Evolutionary conservation across 1,140 invertebrate species (phyloP).

Genomic region (Cyphomyrmex costatus): DNA sequence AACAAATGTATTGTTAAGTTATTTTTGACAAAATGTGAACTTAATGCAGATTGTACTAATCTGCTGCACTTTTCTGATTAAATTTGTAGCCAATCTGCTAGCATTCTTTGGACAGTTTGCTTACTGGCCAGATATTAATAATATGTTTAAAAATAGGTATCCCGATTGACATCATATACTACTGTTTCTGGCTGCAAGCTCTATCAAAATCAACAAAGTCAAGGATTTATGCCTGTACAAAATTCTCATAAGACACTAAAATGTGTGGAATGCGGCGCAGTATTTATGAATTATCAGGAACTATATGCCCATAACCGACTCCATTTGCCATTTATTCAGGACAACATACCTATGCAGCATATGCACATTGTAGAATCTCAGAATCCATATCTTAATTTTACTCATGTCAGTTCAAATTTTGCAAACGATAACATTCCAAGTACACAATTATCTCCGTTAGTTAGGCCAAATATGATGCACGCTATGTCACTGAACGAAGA

Average conservation of each 20-base stretch:
- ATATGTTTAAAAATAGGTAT: conserved; percentile 74
- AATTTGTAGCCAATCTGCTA: too few relatives aligned
- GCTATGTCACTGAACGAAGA: conserved; percentile 66
- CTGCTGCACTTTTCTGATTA: too few relatives aligned
- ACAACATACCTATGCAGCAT: conserved; percentile 79
- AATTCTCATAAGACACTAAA: conserved; percentile 79
- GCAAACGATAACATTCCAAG: conserved; percentile 45
- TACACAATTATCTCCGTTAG: conserved; percentile 61
- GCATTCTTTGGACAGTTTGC: too few relatives aligned
- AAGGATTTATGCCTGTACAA: conserved; percentile 77
- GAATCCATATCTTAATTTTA: conserved; percentile 78
- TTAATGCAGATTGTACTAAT: too few relatives aligned
- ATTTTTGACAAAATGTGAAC: too few relatives aligned
- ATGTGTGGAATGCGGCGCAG: conserved; percentile 81
- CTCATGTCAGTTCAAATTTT: conserved; percentile 67
- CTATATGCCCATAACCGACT: conserved; percentile 79
- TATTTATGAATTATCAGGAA: conserved; percentile 82
- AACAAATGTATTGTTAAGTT: too few relatives aligned
- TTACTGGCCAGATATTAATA: background rate
- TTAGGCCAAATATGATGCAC: conserved; percentile 70
- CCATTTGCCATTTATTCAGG: conserved; percentile 79
- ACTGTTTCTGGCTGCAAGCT: conserved; percentile 80
- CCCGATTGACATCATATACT: conserved; percentile 76
- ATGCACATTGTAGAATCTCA: conserved; percentile 83
- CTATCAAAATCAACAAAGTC: conserved; percentile 83